Percentiles rank a stretch among this genome's conserved stretches.
These are phyloP conservation scores for Nipponia nippon DNA, from an alignment of 2,113 vertebrate species.

Conservation along the genomic window DNA sequence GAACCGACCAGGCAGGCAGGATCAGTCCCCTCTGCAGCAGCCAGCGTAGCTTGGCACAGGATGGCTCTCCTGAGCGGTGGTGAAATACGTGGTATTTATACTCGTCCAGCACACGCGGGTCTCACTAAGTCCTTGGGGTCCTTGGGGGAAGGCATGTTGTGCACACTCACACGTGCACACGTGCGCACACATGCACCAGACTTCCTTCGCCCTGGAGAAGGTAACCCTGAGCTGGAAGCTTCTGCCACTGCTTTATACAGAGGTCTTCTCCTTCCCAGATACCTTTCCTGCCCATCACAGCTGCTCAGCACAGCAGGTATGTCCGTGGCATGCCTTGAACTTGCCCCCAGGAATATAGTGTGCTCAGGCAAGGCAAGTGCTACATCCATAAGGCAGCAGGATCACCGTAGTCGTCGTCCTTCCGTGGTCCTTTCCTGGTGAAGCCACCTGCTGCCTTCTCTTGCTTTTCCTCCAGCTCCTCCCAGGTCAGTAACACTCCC, in stretches of 20 bases:
- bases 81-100: not conserved
- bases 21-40: not conserved
- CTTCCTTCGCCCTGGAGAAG: not conserved
- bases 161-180: not conserved
- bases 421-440: not conserved
- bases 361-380: not conserved
- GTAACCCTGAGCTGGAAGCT: not conserved
- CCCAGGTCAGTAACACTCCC: not conserved
- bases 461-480: not conserved
- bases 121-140: accelerated
- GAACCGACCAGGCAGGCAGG: not conserved
- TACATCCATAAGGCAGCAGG: not conserved
- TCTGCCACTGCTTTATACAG: not conserved
- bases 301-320: not conserved
- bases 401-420: not conserved
- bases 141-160: not conserved
- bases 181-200: not conserved
- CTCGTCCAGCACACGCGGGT: accelerated
- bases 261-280: not conserved
- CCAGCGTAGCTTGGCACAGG: not conserved
- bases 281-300: not conserved
- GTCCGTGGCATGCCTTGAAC: not conserved
- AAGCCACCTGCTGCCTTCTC: not conserved
- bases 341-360: too few species aligned
- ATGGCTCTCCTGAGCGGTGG: not conserved